A percentile compares a stretch with the other conserved stretches of the same genome.
Evolutionary conservation across 2,888 invertebrate genomes (phyloP).

Genomic region (Caenorhabditis wallacei): DNA sequence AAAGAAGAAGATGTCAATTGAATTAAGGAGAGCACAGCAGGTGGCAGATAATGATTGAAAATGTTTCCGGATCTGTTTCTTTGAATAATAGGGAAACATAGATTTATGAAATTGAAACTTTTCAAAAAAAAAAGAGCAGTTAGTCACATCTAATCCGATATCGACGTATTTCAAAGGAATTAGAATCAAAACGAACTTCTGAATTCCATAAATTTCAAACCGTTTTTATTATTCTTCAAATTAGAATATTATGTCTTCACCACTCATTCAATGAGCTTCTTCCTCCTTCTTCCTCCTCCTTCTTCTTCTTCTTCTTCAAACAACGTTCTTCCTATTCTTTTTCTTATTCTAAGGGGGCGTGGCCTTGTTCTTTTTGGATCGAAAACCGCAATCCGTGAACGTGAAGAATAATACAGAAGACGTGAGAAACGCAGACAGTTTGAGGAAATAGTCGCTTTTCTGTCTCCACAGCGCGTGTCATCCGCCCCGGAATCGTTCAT

Average conservation of each 20-base stretch:
- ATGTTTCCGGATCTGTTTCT: constrained; percentile 2
- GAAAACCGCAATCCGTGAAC: constrained; percentile 43
- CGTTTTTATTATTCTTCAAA: no score
- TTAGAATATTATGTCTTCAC: no score
- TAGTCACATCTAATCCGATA: no score
- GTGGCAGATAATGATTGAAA: constrained; percentile 4
- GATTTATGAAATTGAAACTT: background rate
- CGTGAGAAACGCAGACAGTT: constrained; percentile 29
- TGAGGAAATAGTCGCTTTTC: constrained; percentile 17
- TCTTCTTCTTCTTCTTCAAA: constrained; percentile 30
- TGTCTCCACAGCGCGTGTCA: constrained; percentile 37
- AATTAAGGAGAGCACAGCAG: constrained; percentile 33
- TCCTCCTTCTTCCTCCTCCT: no score
- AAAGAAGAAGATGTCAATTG: constrained; percentile 25
- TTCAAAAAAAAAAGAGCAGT: background rate
- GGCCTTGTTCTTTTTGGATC: constrained; percentile 22
- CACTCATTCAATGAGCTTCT: constrained; percentile 12
- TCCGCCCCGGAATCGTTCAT: constrained; percentile 49
- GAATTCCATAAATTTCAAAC: no score
- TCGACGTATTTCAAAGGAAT: no score
- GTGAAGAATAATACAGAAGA: constrained; percentile 11
- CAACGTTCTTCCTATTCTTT: no score
- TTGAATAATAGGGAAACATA: background rate
- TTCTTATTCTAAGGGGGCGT: constrained; percentile 31
- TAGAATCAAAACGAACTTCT: background rate